Evolutionary conservation across 2,888 invertebrate genomes (phyloP), one percentile per base, ranked within the genome.

Genomic region (Apotomis betuletana): DNA sequence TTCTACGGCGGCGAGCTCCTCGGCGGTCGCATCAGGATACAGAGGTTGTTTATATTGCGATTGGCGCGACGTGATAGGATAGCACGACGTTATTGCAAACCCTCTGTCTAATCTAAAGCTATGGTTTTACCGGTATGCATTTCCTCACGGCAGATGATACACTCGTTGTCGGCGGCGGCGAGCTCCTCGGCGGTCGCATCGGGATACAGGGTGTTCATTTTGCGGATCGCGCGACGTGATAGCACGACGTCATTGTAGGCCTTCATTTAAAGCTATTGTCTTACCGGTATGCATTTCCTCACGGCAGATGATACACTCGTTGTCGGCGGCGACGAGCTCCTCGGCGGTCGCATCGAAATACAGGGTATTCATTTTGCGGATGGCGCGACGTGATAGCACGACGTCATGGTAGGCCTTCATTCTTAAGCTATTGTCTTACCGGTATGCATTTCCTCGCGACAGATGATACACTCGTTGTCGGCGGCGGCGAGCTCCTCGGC

Each of bases 381-480:
- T 99, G 0, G 99, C 99, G 79, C 99, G 95, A 74, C 99, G 95
- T 0, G 99, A 99, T 93, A 99, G 94, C 15, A 99, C 97, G 44
- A 99, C 99, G 91, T 99, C 99, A 81, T 97, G 98, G 80, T 99
- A 96, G 0, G 99, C 99, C 90, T 99, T 99, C 88, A 98, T 97
- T 88, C 98, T 96, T 82, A 3, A 81, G 69, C n/a, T 4, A 41
- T 6, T n/a, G 10, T 79, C 82, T 77, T 75, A 94, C 95, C 94
- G 46, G 94, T 94, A 69, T 94, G 94, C 97, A 97, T 97, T 86
- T 97, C 97, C 87, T 97, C 97, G 81, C 99, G 95, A 87, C 99
- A 99, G 81, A 99, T 99, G 81, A 99, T 99, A 90, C 99, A 99
- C 71, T 99, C 99, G 87, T 99, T 99, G 91, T 99, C 99, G 0